Percentiles rank a stretch among this genome's conserved stretches.
Conservation (phyloP, 1,140 invertebrate genomes). For the Coenobita brevimanus region DNA sequence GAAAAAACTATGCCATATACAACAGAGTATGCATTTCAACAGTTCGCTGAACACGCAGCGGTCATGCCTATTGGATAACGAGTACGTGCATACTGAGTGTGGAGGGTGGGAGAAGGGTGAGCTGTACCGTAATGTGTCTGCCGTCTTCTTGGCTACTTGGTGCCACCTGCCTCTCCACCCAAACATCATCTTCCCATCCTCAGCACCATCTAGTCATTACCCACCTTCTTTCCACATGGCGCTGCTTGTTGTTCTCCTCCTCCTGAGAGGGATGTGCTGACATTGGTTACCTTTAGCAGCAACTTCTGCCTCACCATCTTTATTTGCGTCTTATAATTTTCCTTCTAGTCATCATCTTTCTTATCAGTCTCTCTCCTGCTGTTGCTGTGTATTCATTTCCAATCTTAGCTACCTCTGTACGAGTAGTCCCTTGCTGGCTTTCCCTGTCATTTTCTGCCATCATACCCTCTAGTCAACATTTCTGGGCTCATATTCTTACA, state of each 20-base stretch:
- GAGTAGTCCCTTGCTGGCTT: too few relatives aligned
- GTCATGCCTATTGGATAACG: constrained; percentile 46
- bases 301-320: too few relatives aligned
- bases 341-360: too few relatives aligned
- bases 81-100: constrained; percentile 27
- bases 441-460: too few relatives aligned
- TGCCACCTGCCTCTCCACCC: constrained; percentile 28
- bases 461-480: too few relatives aligned
- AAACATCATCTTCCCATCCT: neutral
- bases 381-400: too few relatives aligned
- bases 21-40: too few relatives aligned
- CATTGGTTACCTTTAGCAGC: constrained; percentile 27
- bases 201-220: constrained; percentile 13
- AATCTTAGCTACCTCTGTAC: too few relatives aligned
- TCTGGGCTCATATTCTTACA: too few relatives aligned
- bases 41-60: constrained; percentile 56
- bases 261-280: neutral
- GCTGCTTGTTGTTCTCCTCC: neutral
- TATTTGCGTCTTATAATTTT: too few relatives aligned
- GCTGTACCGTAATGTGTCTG: constrained; percentile 50
- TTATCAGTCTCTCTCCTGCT: too few relatives aligned
- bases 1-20: too few relatives aligned
- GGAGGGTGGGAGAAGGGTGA: constrained; percentile 16
- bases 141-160: constrained; percentile 46
- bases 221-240: neutral